Evolutionary conservation across 1,140 invertebrate genomes (phyloP).

Genomic region (Bombus vancouverensis): DNA sequence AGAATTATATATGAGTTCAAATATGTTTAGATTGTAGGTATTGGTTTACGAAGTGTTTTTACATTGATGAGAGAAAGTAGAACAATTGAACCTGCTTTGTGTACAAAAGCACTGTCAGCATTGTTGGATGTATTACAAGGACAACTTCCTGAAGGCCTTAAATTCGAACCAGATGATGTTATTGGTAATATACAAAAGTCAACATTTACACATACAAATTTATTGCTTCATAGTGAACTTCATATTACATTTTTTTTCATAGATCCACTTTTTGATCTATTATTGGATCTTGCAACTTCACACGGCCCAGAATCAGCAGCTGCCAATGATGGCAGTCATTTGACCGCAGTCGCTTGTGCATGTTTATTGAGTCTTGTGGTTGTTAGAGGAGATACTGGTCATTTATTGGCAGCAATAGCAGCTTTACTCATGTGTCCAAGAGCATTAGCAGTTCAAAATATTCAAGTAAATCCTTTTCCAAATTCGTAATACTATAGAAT

Average conservation of each 20-base stretch:
- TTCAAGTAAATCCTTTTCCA: conserved; percentile 84
- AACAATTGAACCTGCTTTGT: conserved; percentile 90
- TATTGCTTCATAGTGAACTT: background rate
- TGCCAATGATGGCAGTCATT: conserved; percentile 85
- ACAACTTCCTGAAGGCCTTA: conserved; percentile 92
- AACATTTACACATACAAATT: background rate
- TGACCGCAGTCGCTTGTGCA: conserved; percentile 94
- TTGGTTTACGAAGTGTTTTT: conserved; percentile 95
- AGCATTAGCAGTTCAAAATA: conserved; percentile 89
- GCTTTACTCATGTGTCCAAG: conserved; percentile 94
- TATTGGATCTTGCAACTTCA: conserved; percentile 90
- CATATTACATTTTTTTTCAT: conserved; percentile 62
- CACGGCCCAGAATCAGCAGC: conserved; percentile 84
- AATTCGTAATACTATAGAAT: conserved; percentile 14
- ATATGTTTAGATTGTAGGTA: conserved; percentile 90
- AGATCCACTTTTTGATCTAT: conserved; percentile 90
- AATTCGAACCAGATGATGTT: conserved; percentile 87
- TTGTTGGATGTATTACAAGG: conserved; percentile 96
- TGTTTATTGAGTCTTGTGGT: conserved; percentile 95
- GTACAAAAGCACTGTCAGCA: conserved; percentile 93
- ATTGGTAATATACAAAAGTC: conserved; percentile 83
- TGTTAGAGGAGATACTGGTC: conserved; percentile 96
- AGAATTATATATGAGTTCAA: conserved; percentile 3
- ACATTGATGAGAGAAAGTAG: conserved; percentile 94
- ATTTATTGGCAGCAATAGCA: conserved; percentile 92